These are phyloP conservation scores for Metopia argyrocephala DNA, from an alignment of 2,888 invertebrate species.

Conservation along the genomic window DNA sequence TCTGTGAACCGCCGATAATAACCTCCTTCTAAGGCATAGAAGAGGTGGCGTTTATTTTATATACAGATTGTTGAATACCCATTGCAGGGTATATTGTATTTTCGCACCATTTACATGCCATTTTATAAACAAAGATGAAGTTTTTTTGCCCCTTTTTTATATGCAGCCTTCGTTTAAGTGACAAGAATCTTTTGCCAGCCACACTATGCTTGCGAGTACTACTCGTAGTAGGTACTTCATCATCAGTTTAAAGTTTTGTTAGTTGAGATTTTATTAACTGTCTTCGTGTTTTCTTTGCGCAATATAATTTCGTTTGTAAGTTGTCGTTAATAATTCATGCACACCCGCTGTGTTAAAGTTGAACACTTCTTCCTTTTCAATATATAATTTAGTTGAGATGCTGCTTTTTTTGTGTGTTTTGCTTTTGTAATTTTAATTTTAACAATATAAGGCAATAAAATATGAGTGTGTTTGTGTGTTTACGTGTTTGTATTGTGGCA, in stretches of 20 bases:
- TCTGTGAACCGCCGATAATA: no score
- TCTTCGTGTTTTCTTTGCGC: slow-evolving; percentile 16
- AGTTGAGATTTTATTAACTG: neutral
- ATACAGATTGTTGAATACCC: neutral
- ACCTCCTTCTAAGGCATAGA: no score
- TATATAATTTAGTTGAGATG: neutral
- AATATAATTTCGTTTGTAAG: slow-evolving; percentile 59
- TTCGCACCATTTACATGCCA: neutral
- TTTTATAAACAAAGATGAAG: neutral
- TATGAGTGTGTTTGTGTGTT: neutral
- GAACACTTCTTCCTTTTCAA: slow-evolving; percentile 61
- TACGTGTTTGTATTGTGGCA: neutral
- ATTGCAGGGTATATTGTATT: neutral
- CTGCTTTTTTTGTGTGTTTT: neutral
- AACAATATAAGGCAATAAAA: slow-evolving; percentile 3
- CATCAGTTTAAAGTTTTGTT: slow-evolving; percentile 15
- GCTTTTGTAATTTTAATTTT: neutral
- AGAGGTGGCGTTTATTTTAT: no score
- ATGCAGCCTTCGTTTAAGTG: slow-evolving; percentile 23
- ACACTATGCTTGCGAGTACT: neutral
- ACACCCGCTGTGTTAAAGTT: slow-evolving; percentile 67
- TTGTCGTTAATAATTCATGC: slow-evolving; percentile 67
- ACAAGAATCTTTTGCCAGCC: slow-evolving; percentile 41
- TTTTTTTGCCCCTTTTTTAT: neutral
- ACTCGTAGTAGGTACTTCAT: slow-evolving; percentile 38